Evolutionary conservation across 2,888 invertebrate genomes (phyloP), one percentile per base, ranked within the genome.

Genomic region (Lordiphosa andalusiaca): DNA sequence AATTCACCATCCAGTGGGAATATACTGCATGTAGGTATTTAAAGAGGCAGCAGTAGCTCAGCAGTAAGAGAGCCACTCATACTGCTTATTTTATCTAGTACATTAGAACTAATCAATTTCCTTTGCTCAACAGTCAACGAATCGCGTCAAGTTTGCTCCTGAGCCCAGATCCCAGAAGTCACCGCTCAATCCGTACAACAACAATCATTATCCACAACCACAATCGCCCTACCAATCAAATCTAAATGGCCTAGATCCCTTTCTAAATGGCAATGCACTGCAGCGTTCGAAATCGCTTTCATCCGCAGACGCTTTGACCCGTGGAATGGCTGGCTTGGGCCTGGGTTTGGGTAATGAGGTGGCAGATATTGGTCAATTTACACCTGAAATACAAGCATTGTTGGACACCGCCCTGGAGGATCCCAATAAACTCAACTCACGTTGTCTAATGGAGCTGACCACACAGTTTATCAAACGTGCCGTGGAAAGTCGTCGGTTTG

Each of bases 201-300:
- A 73, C 30, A 78, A 73, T 57, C 73, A 76, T 51, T 67, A 69
- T 23, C 58, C 67, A 19, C 78, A 77, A 25, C 30, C 9, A 10
- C 30, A 9, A 4, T 9, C 30, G 30, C 87, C 84, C 25, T 82
- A 78, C 42, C 68, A 76, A 21, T 39, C 69, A 38, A 56, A 60
- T 13, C 38, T 74, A 10, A 67, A 72, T 36, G 72, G 71, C 48
- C 54, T 69, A 4, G 89, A 88, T 74, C 71, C 84, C 0, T 89
- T 88, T 52, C 53, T 71, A 9, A 75, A 82, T 56, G 73, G 87
- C 12, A 81, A 80, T 38, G 82, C 89, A 13, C 67, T 95, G 63
- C 95, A 96, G 90, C 91, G 96, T 46, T 95, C 95, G 61, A 96
- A 95, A 89, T 95, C 95, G 56, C 89, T 96, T 74, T 95, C 94